Evolutionary conservation across 2,888 invertebrate genomes (phyloP), one percentile per base, ranked within the genome.

Genomic region (Parthenolecanium corni): DNA sequence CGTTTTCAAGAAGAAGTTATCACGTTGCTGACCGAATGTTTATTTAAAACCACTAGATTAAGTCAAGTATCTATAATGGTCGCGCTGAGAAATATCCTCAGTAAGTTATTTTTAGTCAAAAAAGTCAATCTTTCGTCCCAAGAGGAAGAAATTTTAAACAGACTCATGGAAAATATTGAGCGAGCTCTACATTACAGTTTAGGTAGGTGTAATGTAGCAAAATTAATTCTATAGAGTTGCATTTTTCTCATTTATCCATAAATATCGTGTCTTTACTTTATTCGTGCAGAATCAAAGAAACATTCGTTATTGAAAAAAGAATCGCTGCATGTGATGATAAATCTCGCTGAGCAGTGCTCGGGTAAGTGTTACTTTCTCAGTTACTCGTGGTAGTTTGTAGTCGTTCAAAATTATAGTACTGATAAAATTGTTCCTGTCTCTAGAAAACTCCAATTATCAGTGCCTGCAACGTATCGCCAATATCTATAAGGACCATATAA

Each of bases 51-150:
- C 23, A 61, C 61, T 11, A 25, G 61, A 36, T 36, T 61, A 1
- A 61, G 49, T 51, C 61, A 61, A 40, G 61, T 61, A 36, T 61
- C 61, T 2, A 49, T 61, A 20, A 61, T 61, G 61, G 61, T 49
- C 2, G 61, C 61, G 23, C 23, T 51, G 40, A 61, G n/a, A 40
- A 61, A 61, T 24, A 16, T 61, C n/a, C 36, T 61, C 31, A 61
- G 51, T 46, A 61, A 61, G 40, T 51, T 61, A n/a, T 31, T 38
- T 23, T 38, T 61, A 6, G 38, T 61, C 21, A 61, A 61, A 12
- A 61, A 61, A 40, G 16, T 23, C 11, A 16, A 47, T 25, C 14
- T 16, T 5, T 36, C 51, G 9, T 21, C 36, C 6, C 21, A 61
- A 40, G 61, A 61, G 40, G 61, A 51, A 36, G 49, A 36, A 20